Evolutionary conservation across 2,797 vertebrate species (phyloP).

Genomic region (Sibirionetta formosa): DNA sequence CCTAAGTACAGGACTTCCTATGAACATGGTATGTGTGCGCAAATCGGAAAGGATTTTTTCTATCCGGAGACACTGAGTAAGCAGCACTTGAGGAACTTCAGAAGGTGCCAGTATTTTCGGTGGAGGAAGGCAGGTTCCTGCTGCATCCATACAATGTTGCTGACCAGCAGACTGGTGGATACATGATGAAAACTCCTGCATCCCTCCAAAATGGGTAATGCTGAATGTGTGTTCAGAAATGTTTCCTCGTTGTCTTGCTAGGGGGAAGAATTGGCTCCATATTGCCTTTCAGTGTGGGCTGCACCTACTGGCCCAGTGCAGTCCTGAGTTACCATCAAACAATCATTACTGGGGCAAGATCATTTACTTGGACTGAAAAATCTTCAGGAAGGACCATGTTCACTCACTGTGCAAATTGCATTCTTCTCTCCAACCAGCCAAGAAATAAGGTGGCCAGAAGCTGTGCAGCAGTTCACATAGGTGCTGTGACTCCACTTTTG

Average conservation of each 20-base stretch:
- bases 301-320: neutral
- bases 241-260: neutral
- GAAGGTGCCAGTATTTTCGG: neutral
- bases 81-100: neutral
- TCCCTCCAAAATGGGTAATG: neutral
- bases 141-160: neutral
- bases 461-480: neutral
- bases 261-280: rapidly evolving
- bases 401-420: neutral
- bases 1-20: neutral
- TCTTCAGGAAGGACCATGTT: neutral
- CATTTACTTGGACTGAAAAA: neutral
- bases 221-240: neutral
- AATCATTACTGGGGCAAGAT: neutral
- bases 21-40: rapidly evolving
- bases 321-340: neutral
- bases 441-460: neutral
- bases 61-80: rapidly evolving
- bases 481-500: neutral
- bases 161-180: neutral
- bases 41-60: neutral
- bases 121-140: neutral
- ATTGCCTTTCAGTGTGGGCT: neutral
- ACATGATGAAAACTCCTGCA: neutral
- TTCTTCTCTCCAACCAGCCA: neutral